Evolutionary conservation across 1,140 invertebrate species (phyloP), one percentile per base, ranked within the genome.

Genomic region (Tribolium castaneum): DNA sequence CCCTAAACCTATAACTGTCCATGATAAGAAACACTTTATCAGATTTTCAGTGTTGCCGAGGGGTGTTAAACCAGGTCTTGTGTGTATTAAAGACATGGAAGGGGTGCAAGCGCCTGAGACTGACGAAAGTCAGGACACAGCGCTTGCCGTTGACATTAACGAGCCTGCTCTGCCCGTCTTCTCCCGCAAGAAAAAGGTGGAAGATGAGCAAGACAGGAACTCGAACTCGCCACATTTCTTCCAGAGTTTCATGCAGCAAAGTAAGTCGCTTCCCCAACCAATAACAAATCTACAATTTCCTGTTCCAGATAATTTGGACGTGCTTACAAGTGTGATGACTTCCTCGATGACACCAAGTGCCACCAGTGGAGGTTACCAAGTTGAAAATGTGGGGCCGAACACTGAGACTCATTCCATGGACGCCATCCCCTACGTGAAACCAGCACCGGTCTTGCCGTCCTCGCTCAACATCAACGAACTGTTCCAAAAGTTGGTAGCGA

Each of bases 1-100:
- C 49, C 97, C 97, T 0, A 96, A 97, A 83, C 93, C 96, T 0
- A 93, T 98, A 70, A 90, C 93, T 66, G 90, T 98, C 22, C 91
- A 92, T 16, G 93, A 92, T 13, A 92, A 92, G 77, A 94, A 94
- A 79, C 94, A 97, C 86, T 97, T 94, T 81, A 91, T 99, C 14
- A 89, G 95, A 34, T 92, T 98, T 79, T 90, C 94, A 0, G 93
- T 94, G 0, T 87, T 97, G 66, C 95, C 97, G 0, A 91, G 92
- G 66, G 92, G 93, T 19, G 88, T 94, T 1, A 89, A 89, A 52
- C 92, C 93, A 0, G 94, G 94, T 0, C 89, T 90, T 73, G 88
- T 94, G 0, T 89, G 88, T 77, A 93, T 95, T 14, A 86, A 88
- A 2, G 91, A 92, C 70, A 95, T 96, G 94, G 87, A 90, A 78